Base-by-base conservation (phyloP, 2,797 vertebrate species). In the Knipowitschia caucasica region DNA sequence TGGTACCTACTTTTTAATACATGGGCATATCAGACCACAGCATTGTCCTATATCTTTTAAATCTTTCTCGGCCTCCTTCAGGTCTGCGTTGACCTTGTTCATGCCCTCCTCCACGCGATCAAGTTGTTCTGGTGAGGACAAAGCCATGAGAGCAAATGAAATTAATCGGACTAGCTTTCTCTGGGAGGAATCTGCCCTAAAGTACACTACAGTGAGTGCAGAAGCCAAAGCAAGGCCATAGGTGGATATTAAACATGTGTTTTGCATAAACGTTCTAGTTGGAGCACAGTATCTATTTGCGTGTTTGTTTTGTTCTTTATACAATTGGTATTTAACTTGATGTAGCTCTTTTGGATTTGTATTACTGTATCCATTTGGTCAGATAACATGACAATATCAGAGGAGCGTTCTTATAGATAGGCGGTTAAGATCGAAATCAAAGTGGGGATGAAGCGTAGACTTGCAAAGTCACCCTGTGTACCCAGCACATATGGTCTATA, bases 1-100 rank as follows among this genome's bases (percentile, higher is more conserved):
- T 89, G 93, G 94, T 98, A 99, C 95, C 95, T 99, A 98, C 95
- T 98, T 98, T 93, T 95, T 92, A 82, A 86, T 67, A 96, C 96
- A 98, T 93, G 96, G 96, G 93, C 95, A 98, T 91, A 98, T 94
- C 89, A 96, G 93, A 91, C 94, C 95, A 96, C 95, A 99, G 96
- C 96, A 98, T 92, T 95, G 95, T 90, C 96, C 95, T 98, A 98
- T 86, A 98, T 96, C 94, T 96, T 98, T 99, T 96, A 98, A 95
- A 95, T 96, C 95, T 98, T 98, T 98, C 93, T 99, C 95, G 73
- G 95, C 95, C 90, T 99, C 95, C 95, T 96, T 98, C 95, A 98
- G 94, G 95, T 99, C 94, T 93, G 95, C 94, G 92, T 98, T 95
- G 94, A 98, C 97, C 94, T 98, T 95, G 94, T 98, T 98, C 96